Evolutionary conservation across 2,113 vertebrate species (phyloP), one percentile per base, ranked within the genome.

Genomic region (Fregata magnificens): DNA sequence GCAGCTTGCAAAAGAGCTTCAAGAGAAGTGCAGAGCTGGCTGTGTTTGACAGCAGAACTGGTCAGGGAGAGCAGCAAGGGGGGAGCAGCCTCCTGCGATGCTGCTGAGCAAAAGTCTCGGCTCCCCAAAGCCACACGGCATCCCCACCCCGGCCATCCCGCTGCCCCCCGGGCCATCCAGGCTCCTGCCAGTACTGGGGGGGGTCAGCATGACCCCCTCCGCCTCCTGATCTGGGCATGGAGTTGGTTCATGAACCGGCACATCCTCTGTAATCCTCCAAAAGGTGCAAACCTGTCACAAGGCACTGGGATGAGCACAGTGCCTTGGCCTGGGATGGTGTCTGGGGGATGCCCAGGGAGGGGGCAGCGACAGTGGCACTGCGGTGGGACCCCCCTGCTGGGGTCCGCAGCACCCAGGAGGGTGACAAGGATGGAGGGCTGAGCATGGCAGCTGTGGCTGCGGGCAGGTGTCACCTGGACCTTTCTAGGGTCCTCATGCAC

Each of bases 121-220:
- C 38, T 67, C 42, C 38, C 3, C 19, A 49, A 22, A 65, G 16
- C 25, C 13, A 3, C 19, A 7, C 6, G 29, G 61, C 62, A 49
- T 17, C 25, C 22, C 11, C 34, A 9, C 11, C 38, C 67, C 6
- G 1, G n/a, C 13, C 44, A 55, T 24, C 11, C 63, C 1, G 3
- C 19, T 50, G 56, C 3, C 34, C 34, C 21, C 10, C 0, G 0
- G 1, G 49, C 38, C 20, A 11, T 4, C 7, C 16, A 9, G 17
- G 36, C 21, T 56, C 26, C 52, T 65, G n/a, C 44, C 62, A 52
- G 65, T 31, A 20, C 53, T 40, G 44, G 53, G 34, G n/a, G n/a
- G n/a, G n/a, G n/a, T n/a, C n/a, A n/a, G n/a, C n/a, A n/a, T 56
- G 55, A 65, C 14, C 5, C 3, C 5, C 16, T 49, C 50, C 7